Conservation (phyloP, 92 coral and sea anemone species). For the Epizoanthus stellaris region DNA sequence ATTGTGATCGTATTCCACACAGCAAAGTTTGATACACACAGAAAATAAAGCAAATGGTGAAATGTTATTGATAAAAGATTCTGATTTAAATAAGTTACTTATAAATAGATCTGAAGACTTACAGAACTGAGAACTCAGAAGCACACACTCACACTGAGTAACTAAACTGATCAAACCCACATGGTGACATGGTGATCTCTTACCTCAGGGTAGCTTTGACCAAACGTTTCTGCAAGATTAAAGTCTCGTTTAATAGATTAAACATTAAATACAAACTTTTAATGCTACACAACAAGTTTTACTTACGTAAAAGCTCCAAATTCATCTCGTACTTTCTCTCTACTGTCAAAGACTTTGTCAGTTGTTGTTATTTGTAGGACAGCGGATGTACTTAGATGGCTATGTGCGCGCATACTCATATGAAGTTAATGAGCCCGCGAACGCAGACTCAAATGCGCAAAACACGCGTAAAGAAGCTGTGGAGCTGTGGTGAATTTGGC, state of each 20-base stretch:
- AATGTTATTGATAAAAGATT: too few relatives aligned
- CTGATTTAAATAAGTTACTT: too few relatives aligned
- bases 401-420: constrained; percentile 18
- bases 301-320: constrained; percentile 97
- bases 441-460: background rate
- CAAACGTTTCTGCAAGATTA: constrained; percentile 86
- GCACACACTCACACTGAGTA: too few relatives aligned
- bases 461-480: too few relatives aligned
- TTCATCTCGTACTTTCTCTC: constrained; percentile 65
- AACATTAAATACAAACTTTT: background rate
- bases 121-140: background rate
- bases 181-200: constrained; percentile 13
- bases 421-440: constrained; percentile 14
- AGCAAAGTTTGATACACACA: too few relatives aligned
- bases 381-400: constrained; percentile 4
- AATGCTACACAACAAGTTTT: background rate
- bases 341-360: background rate
- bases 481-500: too few relatives aligned
- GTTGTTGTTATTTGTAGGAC: background rate
- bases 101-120: too few relatives aligned
- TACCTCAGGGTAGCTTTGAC: constrained; percentile 99
- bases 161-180: background rate
- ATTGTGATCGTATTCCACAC: too few relatives aligned
- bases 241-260: background rate
- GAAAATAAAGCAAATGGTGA: too few relatives aligned